These are phyloP conservation scores for Ariopsis seemanni DNA, from an alignment of 2,113 vertebrate genomes.

Conservation along the genomic window DNA sequence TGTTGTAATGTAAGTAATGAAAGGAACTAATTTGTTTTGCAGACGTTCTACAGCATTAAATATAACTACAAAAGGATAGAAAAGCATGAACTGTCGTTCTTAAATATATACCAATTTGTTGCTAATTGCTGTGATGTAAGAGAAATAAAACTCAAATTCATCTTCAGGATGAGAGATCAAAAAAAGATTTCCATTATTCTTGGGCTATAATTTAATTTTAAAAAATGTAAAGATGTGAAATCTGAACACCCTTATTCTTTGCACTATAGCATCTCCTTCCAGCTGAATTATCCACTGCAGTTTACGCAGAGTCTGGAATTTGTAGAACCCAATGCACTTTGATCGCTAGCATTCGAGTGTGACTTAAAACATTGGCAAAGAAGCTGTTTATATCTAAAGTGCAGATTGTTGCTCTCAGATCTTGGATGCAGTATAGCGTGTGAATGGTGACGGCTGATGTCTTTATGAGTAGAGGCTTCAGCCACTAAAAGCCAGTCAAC, in stretches of 20 bases:
- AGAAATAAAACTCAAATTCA: background rate
- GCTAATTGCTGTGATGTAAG: background rate
- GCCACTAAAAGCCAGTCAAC: background rate
- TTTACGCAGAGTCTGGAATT: constrained; percentile 49
- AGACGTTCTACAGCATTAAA: background rate
- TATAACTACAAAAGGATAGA: background rate
- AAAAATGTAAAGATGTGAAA: background rate
- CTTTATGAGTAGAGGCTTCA: constrained; percentile 20
- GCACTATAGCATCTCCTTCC: constrained; percentile 34
- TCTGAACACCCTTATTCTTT: background rate
- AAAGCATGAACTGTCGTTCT: background rate
- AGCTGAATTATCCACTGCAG: constrained; percentile 58
- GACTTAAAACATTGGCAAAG: constrained; percentile 51
- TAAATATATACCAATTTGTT: background rate
- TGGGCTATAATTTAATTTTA: background rate
- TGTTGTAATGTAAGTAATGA: background rate
- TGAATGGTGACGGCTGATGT: constrained; percentile 18
- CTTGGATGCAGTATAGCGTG: constrained; percentile 14
- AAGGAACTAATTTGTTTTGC: background rate
- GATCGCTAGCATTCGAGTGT: constrained; percentile 42
- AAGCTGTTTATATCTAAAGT: constrained; percentile 51
- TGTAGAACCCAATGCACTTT: constrained; percentile 48
- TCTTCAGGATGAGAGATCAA: background rate
- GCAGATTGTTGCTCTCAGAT: constrained; percentile 39
- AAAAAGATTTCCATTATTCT: background rate